Conservation (phyloP, 1,140 invertebrate genomes). For the Littorina saxatilis region DNA sequence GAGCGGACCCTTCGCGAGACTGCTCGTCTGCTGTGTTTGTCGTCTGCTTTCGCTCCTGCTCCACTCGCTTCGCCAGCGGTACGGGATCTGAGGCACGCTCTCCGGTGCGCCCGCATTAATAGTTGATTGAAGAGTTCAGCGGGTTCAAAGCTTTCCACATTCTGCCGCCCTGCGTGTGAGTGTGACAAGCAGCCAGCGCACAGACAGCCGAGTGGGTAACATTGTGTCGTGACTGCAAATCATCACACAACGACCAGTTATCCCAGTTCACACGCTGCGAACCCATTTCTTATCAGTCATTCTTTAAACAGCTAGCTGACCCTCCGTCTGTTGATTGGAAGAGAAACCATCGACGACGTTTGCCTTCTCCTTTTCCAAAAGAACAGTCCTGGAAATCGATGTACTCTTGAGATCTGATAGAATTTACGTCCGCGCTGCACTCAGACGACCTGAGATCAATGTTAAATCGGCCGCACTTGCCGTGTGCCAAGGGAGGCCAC, state of each 20-base stretch:
- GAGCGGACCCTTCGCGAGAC: no score
- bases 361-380: neutral
- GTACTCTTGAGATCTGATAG: neutral
- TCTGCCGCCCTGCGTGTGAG: constrained; percentile 19
- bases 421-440: neutral
- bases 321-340: neutral
- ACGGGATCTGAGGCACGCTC: constrained; percentile 17
- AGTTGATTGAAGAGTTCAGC: constrained; percentile 38
- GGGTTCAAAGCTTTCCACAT: constrained; percentile 39
- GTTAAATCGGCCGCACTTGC: neutral
- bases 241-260: no score
- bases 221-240: no score
- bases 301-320: no score
- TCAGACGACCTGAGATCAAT: constrained; percentile 13
- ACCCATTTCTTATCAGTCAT: no score
- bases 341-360: neutral
- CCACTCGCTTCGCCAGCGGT: constrained; percentile 15
- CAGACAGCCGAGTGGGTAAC: neutral
- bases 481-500: constrained; percentile 16
- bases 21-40: neutral
- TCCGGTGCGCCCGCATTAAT: constrained; percentile 36
- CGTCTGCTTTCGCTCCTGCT: constrained; percentile 14
- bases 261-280: no score
- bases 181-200: constrained; percentile 17
- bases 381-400: constrained; percentile 6